These are phyloP conservation scores for Oncorhynchus clarkii DNA, from an alignment of 2,113 vertebrate genomes.

Conservation along the genomic window DNA sequence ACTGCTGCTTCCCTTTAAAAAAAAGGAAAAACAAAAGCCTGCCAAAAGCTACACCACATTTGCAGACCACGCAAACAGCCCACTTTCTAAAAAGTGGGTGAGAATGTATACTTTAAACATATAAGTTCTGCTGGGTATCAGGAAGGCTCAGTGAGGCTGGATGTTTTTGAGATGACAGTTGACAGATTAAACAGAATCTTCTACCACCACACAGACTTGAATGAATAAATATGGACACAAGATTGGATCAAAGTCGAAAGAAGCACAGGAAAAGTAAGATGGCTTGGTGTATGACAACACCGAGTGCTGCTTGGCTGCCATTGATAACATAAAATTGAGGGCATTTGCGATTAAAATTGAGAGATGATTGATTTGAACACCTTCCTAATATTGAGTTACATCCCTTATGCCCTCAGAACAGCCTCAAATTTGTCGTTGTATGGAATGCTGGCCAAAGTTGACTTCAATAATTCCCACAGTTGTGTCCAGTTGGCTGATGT, in stretches of 20 bases:
- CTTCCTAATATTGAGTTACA: too few species aligned
- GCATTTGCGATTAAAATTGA: background rate
- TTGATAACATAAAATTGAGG: conserved; percentile 16
- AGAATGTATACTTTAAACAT: conserved; percentile 6
- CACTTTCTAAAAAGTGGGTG: conserved; percentile 2
- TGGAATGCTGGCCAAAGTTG: too few species aligned
- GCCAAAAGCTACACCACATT: conserved; percentile 42
- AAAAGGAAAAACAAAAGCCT: conserved; percentile 16
- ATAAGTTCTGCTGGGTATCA: conserved; percentile 16
- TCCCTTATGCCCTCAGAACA: too few species aligned
- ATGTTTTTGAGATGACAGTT: background rate
- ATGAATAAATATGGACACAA: conserved; percentile 26
- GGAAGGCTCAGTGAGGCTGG: conserved; percentile 1
- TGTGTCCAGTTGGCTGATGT: too few species aligned
- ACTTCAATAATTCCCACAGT: too few species aligned
- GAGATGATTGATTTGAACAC: background rate
- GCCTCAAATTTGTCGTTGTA: too few species aligned
- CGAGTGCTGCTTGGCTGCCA: conserved; percentile 18
- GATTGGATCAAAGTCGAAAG: conserved; percentile 42
- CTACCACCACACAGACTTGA: conserved; percentile 34
- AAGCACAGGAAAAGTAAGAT: conserved; percentile 36
- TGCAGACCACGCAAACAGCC: conserved; percentile 29
- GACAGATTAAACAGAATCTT: conserved; percentile 35
- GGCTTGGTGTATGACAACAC: conserved; percentile 17
- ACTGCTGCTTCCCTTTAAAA: conserved; percentile 20